These are phyloP conservation scores for Xanthia togata DNA, from an alignment of 2,888 invertebrate genomes.

Conservation along the genomic window DNA sequence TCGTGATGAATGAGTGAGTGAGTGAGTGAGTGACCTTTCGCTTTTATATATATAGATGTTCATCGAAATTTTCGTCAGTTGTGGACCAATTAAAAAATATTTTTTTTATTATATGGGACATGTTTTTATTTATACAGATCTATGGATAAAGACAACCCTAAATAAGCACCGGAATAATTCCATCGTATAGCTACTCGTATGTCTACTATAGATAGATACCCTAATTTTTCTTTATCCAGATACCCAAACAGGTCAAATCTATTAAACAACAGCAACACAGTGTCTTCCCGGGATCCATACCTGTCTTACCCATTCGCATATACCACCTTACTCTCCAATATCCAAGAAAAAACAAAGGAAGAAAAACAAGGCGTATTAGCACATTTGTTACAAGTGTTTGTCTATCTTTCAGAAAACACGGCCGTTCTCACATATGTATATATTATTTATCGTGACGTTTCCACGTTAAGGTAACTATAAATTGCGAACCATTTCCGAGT, in stretches of 20 bases:
- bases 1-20: too few relatives aligned
- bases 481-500: background rate
- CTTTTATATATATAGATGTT: too few relatives aligned
- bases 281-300: background rate
- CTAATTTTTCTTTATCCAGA: background rate
- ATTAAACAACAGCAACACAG: background rate
- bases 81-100: too few relatives aligned
- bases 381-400: slow-evolving; percentile 33
- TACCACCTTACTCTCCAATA: slow-evolving; percentile 2
- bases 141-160: background rate
- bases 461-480: background rate
- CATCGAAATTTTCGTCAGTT: too few relatives aligned
- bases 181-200: background rate
- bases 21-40: too few relatives aligned
- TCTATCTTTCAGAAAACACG: slow-evolving; percentile 11
- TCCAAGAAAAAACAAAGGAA: slow-evolving; percentile 23
- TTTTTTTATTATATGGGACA: too few relatives aligned
- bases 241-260: slow-evolving; percentile 4
- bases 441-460: background rate
- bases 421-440: background rate
- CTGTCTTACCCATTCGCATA: slow-evolving; percentile 11
- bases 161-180: background rate
- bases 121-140: background rate
- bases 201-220: background rate
- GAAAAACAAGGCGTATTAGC: slow-evolving; percentile 30